Base-by-base conservation (phyloP, 2,797 vertebrate species). In the Sebastes hubbsi region DNA sequence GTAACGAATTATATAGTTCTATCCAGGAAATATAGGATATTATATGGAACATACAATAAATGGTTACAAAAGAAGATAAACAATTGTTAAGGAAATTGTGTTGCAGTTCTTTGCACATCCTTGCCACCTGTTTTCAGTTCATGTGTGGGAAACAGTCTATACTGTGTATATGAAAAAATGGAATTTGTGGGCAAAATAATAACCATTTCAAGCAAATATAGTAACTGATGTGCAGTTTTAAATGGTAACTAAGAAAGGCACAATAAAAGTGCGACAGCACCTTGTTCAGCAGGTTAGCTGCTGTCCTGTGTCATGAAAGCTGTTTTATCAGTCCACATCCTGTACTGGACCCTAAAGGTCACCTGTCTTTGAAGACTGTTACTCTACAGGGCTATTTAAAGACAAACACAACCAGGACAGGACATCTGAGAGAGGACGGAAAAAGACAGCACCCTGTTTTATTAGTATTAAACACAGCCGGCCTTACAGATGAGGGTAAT, bases 261-360 rank as follows among this genome's bases (percentile, higher is more conserved):
- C 22, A 4, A 2, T 68, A 4, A 9, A 59, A 12, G 20, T 13
- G 11, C 18, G 55, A 27, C 34, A 27, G 18, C 10, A 9, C 2
- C 6, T 34, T 27, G 38, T 64, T 58, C 3, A n/a, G n/a, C 30
- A 3, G 30, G n/a, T 24, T 13, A 42, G 20, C 30, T 30, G 24
- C 59, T 65, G 27, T 42, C 22, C 46, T 46, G 46, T 46, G 12
- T 34, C 58, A 49, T 63, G 3, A 59, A 56, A 58, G 72, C 54
- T 8, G 42, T 27, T 76, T 25, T 10, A 54, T 76, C 56, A 30
- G 38, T 54, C 54, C 61, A 32, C 66, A 46, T 64, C 81, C 64
- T 78, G 29, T 14, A 11, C 71, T 72, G 73, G 60, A 20, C 11
- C 27, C 34, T 60, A 74, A 80, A 84, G 78, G 82, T 77, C 78